Base-by-base conservation (phyloP, 1,140 invertebrate genomes). In the Drosophila murphyi region DNA sequence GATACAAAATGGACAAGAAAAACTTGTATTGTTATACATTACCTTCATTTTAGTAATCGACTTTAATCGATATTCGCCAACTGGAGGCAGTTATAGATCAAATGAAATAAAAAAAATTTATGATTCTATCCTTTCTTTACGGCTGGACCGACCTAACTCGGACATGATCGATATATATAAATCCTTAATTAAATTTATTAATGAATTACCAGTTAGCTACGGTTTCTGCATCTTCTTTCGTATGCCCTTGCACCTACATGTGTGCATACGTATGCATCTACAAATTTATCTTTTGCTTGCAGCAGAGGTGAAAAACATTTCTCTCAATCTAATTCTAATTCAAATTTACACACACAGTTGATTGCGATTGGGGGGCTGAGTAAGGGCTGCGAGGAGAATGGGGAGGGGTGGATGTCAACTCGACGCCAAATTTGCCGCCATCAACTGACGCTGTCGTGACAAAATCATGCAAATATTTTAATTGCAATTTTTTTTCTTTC, bases 391-490 rank as follows among this genome's bases (percentile, higher is more conserved):
- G 20, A 20, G 20, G 20, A 34, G 34, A 34, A 34, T 0, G 35
- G 32, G 55, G 34, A 39, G 32, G 4, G 39, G 45, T 68, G 64
- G 29, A 63, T 70, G 67, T 62, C 65, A 70, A 70, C 65, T 70
- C 65, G 70, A 74, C 72, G 72, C 72, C 72, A 70, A 74, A 74
- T 74, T 74, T 74, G 65, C 65, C 72, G 72, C 65, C 72, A 74
- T 70, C 72, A 74, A 73, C 71, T 69, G 71, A 73, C 56, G 60
- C 60, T 35, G 65, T 63, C 52, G 69, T 88, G 80, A 88, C 82
- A 88, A 88, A 80, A 77, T 85, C 77, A 37, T 55, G 48, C 76
- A 88, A 88, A 88, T 78, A 88, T 88, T 83, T 89, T 88, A 89
- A 88, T 88, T 88, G 85, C 85, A 57, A 70, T 76, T 61, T 60